phyloP scores from a whole-genome alignment of 2,888 invertebrate genomes.

The Isotomurus palustris region DNA sequence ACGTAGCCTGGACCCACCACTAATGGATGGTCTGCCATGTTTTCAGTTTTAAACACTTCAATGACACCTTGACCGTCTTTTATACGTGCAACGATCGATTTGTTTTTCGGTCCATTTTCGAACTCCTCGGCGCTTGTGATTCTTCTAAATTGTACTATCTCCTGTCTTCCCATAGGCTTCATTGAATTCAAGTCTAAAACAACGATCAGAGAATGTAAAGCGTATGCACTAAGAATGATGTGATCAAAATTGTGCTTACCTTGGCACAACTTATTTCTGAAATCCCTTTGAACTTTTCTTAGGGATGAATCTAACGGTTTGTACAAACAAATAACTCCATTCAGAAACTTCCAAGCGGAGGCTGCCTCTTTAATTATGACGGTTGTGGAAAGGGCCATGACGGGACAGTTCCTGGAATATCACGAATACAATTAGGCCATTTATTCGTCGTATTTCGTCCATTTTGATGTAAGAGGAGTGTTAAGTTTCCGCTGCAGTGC shows the following conservation, averaged over 20 bases:
- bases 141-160: slow-evolving; percentile 41
- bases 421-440: too few relatives aligned
- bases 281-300: slow-evolving; percentile 54
- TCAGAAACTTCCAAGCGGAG: slow-evolving; percentile 62
- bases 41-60: slow-evolving; percentile 58
- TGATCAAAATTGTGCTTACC: slow-evolving; percentile 54
- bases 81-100: slow-evolving; percentile 19
- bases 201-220: slow-evolving; percentile 13
- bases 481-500: too few relatives aligned
- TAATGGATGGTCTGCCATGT: slow-evolving; percentile 68
- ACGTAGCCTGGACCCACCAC: slow-evolving; percentile 73
- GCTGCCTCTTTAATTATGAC: slow-evolving; percentile 44
- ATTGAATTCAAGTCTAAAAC: slow-evolving; percentile 66
- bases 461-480: too few relatives aligned
- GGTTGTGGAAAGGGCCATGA: background rate
- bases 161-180: slow-evolving; percentile 57
- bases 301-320: slow-evolving; percentile 65
- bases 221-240: background rate
- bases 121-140: background rate
- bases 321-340: slow-evolving; percentile 72
- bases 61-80: slow-evolving; percentile 26
- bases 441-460: too few relatives aligned
- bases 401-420: too few relatives aligned
- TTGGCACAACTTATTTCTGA: slow-evolving; percentile 62
- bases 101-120: slow-evolving; percentile 15